Evolutionary conservation across 2,797 vertebrate species (phyloP).

Genomic region (Betta splendens): DNA sequence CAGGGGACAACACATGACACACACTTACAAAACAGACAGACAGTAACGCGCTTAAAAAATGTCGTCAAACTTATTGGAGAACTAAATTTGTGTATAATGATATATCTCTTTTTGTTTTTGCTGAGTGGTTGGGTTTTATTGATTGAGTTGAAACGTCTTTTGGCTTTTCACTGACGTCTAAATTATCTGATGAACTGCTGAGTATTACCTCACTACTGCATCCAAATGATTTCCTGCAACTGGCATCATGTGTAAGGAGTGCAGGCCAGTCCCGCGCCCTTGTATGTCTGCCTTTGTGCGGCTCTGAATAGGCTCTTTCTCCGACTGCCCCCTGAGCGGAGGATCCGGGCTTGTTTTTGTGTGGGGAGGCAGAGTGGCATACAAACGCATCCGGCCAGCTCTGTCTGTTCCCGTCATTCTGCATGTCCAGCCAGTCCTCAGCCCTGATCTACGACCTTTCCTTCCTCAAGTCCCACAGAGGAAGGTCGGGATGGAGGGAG

Average conservation of each 20-base stretch:
- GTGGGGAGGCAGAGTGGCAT: conserved; percentile 48
- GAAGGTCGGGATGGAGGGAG: conserved; percentile 1
- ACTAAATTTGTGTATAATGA: too few species aligned
- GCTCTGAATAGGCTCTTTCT: conserved; percentile 67
- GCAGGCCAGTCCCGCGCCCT: conserved; percentile 41
- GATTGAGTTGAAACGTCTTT: too few species aligned
- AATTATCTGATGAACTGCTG: neutral
- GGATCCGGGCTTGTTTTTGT: conserved; percentile 67
- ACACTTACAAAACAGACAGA: conserved; percentile 1
- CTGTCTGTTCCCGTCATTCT: conserved; percentile 48
- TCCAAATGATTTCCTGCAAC: conserved; percentile 47
- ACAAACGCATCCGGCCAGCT: conserved; percentile 46
- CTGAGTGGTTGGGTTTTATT: too few species aligned
- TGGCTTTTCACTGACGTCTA: neutral
- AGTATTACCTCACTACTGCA: conserved; percentile 3
- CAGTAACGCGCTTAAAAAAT: conserved; percentile 5
- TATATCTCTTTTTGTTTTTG: too few species aligned
- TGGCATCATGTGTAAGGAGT: conserved; percentile 36
- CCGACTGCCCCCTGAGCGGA: conserved; percentile 39
- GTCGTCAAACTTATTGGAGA: neutral
- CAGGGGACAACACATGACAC: conserved; percentile 8
- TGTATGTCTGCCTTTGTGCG: conserved; percentile 64
- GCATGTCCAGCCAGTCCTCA: conserved; percentile 51
- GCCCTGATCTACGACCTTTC: conserved; percentile 47
- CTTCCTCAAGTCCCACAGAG: conserved; percentile 28